Conservation (phyloP, 1,140 invertebrate genomes). For the Drosophila biarmipes region DNA sequence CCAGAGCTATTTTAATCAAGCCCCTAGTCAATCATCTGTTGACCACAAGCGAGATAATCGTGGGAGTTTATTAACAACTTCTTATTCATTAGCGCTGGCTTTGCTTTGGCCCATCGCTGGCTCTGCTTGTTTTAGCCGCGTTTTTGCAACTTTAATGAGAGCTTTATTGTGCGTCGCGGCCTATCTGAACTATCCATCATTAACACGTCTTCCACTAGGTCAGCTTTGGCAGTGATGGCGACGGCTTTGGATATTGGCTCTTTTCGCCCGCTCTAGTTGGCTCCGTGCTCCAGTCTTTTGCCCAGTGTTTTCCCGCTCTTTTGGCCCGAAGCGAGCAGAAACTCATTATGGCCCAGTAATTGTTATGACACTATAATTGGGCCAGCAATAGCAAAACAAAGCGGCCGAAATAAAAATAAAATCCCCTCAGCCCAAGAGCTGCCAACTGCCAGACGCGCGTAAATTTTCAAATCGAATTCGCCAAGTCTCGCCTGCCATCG, state of each 20-base stretch:
- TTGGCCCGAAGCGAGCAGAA: constrained; percentile 27
- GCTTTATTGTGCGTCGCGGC: constrained; percentile 53
- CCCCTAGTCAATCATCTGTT: too few species aligned
- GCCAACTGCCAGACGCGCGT: constrained; percentile 59
- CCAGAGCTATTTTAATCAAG: too few species aligned
- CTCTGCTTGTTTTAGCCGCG: constrained; percentile 20
- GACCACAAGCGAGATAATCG: constrained; percentile 3
- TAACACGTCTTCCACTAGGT: constrained; percentile 75
- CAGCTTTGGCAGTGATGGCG: constrained; percentile 50
- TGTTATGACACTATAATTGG: constrained; percentile 78
- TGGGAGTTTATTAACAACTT: constrained; percentile 19
- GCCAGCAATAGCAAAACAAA: constrained; percentile 42
- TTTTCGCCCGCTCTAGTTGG: constrained; percentile 36
- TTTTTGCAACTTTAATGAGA: constrained; percentile 72
- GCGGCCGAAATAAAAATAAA: constrained; percentile 31
- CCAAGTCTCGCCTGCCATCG: constrained; percentile 52
- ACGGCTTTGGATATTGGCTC: constrained; percentile 44
- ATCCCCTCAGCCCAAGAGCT: constrained; percentile 17
- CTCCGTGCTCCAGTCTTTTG: constrained; percentile 38
- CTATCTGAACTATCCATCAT: constrained; percentile 76
- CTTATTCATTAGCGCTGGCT: constrained; percentile 27
- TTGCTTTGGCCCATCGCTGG: constrained; percentile 17
- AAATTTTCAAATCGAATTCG: constrained; percentile 59
- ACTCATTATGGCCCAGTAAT: constrained; percentile 64
- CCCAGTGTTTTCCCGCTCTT: constrained; percentile 43